Evolutionary conservation across 2,113 vertebrate species (phyloP).

Genomic region (Myotis yumanensis): DNA sequence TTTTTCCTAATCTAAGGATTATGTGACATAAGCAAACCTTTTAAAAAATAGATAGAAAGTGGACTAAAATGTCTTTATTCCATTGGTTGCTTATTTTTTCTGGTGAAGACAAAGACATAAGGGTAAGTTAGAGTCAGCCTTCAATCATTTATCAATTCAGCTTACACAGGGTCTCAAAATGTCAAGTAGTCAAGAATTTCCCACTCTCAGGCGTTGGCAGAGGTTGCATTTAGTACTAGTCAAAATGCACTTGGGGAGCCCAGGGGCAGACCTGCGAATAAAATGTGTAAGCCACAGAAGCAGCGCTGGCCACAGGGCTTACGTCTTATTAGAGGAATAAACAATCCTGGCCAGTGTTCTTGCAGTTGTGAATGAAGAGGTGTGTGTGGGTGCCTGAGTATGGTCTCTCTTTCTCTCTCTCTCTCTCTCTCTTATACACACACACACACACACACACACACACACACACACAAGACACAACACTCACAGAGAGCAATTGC

Average conservation of each 20-base stretch:
- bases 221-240: accelerated
- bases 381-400: accelerated
- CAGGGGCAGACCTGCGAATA: not conserved
- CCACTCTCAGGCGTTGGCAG: not conserved
- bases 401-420: not conserved
- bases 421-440: no score
- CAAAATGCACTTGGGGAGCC: not conserved
- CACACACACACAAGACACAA: no score
- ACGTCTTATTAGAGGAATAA: not conserved
- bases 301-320: not conserved
- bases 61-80: not conserved
- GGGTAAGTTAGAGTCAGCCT: not conserved
- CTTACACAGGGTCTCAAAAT: not conserved
- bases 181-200: not conserved
- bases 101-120: not conserved
- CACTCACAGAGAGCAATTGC: accelerated
- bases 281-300: not conserved
- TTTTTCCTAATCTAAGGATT: constrained; percentile 13
- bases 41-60: not conserved
- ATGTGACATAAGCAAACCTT: accelerated
- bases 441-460: no score
- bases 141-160: not conserved
- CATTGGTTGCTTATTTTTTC: not conserved
- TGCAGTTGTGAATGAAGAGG: not conserved
- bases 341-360: accelerated